Evolutionary conservation across 37 sponge, comb jelly and placozoan genomes (phyloP).

Genomic region (Cliona cf. orientalis): DNA sequence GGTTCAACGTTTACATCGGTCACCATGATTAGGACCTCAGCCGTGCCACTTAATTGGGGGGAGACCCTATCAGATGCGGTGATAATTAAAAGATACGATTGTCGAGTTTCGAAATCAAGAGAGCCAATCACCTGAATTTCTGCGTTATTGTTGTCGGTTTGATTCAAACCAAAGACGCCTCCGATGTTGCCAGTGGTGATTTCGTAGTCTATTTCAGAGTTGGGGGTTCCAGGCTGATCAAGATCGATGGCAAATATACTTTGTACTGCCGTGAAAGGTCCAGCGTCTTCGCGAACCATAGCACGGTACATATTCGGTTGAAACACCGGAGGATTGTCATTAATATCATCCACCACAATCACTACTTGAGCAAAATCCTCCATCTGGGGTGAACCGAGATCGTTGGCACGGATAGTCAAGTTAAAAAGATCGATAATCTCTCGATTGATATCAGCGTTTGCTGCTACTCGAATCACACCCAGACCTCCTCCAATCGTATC

Average conservation of each 20-base stretch:
- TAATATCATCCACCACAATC: conserved; percentile 71
- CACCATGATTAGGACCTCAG: conserved; percentile 39
- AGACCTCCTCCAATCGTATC: neutral
- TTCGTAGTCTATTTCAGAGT: conserved; percentile 36
- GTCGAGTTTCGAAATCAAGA: conserved; percentile 49
- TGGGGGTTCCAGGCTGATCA: conserved; percentile 50
- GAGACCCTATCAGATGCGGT: conserved; percentile 43
- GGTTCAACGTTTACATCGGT: conserved; percentile 63
- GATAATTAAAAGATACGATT: conserved; percentile 26
- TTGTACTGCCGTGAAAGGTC: neutral
- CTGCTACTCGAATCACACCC: neutral
- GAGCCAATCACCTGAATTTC: neutral
- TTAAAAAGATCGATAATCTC: conserved; percentile 25
- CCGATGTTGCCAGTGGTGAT: conserved; percentile 16
- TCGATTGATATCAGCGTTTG: conserved; percentile 31
- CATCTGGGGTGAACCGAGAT: conserved; percentile 22
- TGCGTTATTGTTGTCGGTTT: neutral
- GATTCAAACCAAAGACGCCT: neutral
- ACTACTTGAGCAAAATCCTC: conserved; percentile 3
- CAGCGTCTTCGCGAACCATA: conserved; percentile 33
- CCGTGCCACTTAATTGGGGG: conserved; percentile 36
- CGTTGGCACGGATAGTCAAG: conserved; percentile 38
- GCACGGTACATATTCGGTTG: conserved; percentile 23
- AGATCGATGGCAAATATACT: conserved; percentile 53
- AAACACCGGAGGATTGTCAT: conserved; percentile 85